A percentile compares a stretch with the other conserved stretches of the same genome.
Evolutionary conservation across 2,888 invertebrate species (phyloP).

Genomic region (Marronus borbonicus): DNA sequence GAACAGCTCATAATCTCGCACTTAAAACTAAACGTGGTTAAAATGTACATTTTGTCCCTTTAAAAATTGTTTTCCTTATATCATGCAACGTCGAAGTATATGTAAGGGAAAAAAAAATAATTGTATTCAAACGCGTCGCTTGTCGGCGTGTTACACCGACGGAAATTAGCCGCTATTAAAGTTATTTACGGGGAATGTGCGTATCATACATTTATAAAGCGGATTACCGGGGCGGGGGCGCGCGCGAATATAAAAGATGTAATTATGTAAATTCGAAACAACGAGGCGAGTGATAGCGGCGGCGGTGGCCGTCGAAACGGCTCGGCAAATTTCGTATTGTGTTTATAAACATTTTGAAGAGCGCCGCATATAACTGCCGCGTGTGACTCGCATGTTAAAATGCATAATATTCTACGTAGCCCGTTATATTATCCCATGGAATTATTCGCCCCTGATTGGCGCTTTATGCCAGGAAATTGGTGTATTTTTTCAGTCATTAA

Average conservation of each 20-base stretch:
- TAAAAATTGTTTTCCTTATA: too few relatives aligned
- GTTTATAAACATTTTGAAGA: neutral
- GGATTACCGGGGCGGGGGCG: slow-evolving; percentile 6
- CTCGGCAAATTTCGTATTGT: slow-evolving; percentile 7
- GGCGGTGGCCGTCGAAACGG: neutral
- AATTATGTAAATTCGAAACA: slow-evolving; percentile 30
- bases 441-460: too few relatives aligned
- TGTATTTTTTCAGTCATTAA: too few relatives aligned
- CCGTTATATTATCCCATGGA: too few relatives aligned
- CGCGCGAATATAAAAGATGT: slow-evolving; percentile 37
- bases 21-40: too few relatives aligned
- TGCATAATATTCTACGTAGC: neutral
- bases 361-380: neutral
- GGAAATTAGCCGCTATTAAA: slow-evolving; percentile 37
- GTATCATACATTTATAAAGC: slow-evolving; percentile 36
- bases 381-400: slow-evolving; percentile 5
- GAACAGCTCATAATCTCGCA: too few relatives aligned
- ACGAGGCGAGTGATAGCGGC: neutral
- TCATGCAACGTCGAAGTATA: too few relatives aligned
- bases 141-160: slow-evolving; percentile 50
- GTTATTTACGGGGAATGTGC: slow-evolving; percentile 14
- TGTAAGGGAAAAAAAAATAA: neutral
- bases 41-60: too few relatives aligned
- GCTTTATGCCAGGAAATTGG: too few relatives aligned
- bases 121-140: neutral